Conservation (phyloP, 1,140 invertebrate species). For the Rhyacophila brunnea region DNA sequence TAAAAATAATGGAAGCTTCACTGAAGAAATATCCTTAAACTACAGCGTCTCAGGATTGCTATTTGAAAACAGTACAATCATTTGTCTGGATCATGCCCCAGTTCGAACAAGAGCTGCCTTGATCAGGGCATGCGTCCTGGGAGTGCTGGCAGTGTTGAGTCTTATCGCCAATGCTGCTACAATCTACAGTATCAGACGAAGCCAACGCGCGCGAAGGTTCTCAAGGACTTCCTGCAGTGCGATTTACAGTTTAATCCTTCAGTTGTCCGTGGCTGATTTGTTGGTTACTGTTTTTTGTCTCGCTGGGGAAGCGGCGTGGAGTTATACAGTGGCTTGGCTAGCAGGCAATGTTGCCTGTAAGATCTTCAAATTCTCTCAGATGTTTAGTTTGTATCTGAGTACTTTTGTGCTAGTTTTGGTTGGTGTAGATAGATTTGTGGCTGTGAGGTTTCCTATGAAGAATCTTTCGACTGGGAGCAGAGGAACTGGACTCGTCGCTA, state of each 20-base stretch:
- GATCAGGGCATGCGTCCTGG: slow-evolving; percentile 63
- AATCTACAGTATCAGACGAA: slow-evolving; percentile 68
- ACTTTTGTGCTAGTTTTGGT: slow-evolving; percentile 82
- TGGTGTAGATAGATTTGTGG: slow-evolving; percentile 76
- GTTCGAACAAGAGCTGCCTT: slow-evolving; percentile 56
- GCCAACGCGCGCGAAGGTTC: slow-evolving; percentile 49
- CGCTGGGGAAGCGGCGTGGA: slow-evolving; percentile 76
- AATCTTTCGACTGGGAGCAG: slow-evolving; percentile 67
- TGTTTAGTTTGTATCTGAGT: slow-evolving; percentile 78
- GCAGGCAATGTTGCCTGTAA: slow-evolving; percentile 77
- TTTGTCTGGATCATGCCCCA: slow-evolving; percentile 64
- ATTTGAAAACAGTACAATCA: slow-evolving; percentile 43
- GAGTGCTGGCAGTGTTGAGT: slow-evolving; percentile 67
- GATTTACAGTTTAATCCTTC: slow-evolving; percentile 75
- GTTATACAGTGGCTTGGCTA: slow-evolving; percentile 75
- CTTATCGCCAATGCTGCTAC: slow-evolving; percentile 72
- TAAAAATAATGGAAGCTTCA: too few species aligned
- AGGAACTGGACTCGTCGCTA: slow-evolving; percentile 60
- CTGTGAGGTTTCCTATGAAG: slow-evolving; percentile 79
- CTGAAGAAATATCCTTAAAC: not conserved
- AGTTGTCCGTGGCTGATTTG: slow-evolving; percentile 73
- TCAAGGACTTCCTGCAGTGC: slow-evolving; percentile 63
- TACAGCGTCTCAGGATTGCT: not conserved
- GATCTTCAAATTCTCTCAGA: slow-evolving; percentile 77
- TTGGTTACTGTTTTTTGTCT: slow-evolving; percentile 80